Evolutionary conservation across 2,888 invertebrate species (phyloP).

Genomic region (Sphaerophoria taeniata): DNA sequence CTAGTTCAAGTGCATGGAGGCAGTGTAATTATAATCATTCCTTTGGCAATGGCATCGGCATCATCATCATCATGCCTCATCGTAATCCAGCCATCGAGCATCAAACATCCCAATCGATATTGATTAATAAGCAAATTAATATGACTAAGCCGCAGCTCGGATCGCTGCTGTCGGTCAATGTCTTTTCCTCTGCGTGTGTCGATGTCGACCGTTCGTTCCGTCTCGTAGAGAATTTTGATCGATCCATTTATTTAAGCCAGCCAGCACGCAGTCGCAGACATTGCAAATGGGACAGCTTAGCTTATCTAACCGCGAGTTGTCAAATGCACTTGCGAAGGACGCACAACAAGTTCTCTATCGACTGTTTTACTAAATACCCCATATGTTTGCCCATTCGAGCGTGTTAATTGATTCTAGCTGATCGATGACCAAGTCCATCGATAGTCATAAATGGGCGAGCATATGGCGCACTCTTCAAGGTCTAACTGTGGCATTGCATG

Average conservation of each 20-base stretch:
- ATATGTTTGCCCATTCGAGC: slow-evolving; percentile 65
- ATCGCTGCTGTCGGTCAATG: slow-evolving; percentile 56
- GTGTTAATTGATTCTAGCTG: slow-evolving; percentile 71
- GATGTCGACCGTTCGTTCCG: slow-evolving; percentile 51
- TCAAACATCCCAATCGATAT: slow-evolving; percentile 62
- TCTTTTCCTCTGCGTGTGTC: too few relatives aligned
- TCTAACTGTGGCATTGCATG: slow-evolving; percentile 11
- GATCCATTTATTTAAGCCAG: slow-evolving; percentile 53
- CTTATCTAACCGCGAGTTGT: slow-evolving; percentile 57
- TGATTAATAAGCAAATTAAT: slow-evolving; percentile 71
- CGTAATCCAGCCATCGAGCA: slow-evolving; percentile 46
- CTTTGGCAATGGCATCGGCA: slow-evolving; percentile 24
- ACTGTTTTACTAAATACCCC: slow-evolving; percentile 65
- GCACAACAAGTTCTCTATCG: slow-evolving; percentile 62
- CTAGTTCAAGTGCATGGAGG: slow-evolving; percentile 71
- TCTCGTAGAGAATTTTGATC: slow-evolving; percentile 42
- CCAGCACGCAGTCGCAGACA: not conserved
- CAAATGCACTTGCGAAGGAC: not conserved
- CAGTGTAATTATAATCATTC: slow-evolving; percentile 42
- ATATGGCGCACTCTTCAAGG: slow-evolving; percentile 45
- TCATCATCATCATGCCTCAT: slow-evolving; percentile 30
- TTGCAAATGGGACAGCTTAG: slow-evolving; percentile 17
- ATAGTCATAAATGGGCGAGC: slow-evolving; percentile 41
- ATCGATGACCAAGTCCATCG: slow-evolving; percentile 64
- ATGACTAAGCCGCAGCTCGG: slow-evolving; percentile 35